These are phyloP conservation scores for Toxotes chatareus DNA, from an alignment of 2,113 vertebrate genomes.

Conservation along the genomic window DNA sequence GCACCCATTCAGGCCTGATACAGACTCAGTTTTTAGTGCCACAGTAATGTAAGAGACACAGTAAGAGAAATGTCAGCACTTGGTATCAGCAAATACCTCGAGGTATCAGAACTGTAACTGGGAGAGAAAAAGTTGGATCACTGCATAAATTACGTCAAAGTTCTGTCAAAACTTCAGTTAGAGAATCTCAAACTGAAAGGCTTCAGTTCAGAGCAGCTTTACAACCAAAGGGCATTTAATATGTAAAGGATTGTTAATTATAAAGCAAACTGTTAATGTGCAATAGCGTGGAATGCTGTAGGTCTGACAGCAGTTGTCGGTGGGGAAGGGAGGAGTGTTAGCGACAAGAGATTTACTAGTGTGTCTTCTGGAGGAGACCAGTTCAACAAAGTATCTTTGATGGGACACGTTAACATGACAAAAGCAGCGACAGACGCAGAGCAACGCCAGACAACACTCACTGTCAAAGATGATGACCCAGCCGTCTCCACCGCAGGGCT, in stretches of 20 bases:
- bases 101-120: not conserved
- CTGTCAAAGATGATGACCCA: constrained; percentile 97
- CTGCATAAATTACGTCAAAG: not conserved
- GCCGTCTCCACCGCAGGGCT: constrained; percentile 97
- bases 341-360: no score
- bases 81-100: not conserved
- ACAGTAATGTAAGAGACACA: no score
- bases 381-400: not conserved
- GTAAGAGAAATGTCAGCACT: no score
- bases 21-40: no score
- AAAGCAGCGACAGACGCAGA: not conserved
- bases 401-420: constrained; percentile 12
- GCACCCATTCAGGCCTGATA: not conserved
- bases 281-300: not conserved
- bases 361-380: no score
- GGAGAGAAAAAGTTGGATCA: not conserved
- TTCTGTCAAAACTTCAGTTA: not conserved
- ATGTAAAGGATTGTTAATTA: not conserved
- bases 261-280: not conserved
- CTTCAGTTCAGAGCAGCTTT: not conserved
- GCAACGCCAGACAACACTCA: constrained; percentile 79
- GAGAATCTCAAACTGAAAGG: no score
- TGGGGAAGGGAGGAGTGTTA: not conserved
- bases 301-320: not conserved
- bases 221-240: not conserved